Evolutionary conservation across 2,888 invertebrate species (phyloP), one percentile per base, ranked within the genome.

Genomic region (Lasioglossum figueresi): DNA sequence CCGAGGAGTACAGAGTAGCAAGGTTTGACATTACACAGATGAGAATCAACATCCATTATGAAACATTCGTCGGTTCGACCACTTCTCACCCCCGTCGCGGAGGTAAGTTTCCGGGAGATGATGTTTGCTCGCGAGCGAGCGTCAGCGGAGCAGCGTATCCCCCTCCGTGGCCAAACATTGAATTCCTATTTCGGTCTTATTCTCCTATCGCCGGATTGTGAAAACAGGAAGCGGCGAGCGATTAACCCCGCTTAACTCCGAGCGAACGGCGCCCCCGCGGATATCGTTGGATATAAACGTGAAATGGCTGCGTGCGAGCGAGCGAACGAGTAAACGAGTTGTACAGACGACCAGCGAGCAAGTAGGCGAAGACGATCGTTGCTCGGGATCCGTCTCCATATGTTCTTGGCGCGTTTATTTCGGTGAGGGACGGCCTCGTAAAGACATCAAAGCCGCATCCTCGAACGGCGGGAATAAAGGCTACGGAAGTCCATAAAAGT

Each of bases 401-500:
- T 52, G 84, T 80, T 76, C 71, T 27, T 16, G 37, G 78, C 45
- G 52, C 80, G 84, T 85, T 84, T 85, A 84, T 84, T 85, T 84
- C 78, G 75, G 75, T 75, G 75, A 75, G 56, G 80, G 80, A 80
- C 76, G 59, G 63, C 45, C 84, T 85, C 85, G 85, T 85, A 85
- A 85, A 85, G 84, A 68, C 85, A 81, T 85, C 84, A 85, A 85
- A 85, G 84, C 74, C 31, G 76, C 75, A 76, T 80, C 81, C 78
- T 81, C 66, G 80, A 63, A 78, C 75, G 68, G 70, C 77, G 76
- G 63, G 48, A 81, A 72, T 81, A 80, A 81, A 85, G 84, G 77
- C 77, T 34, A 66, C 75, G 85, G 84, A 84, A 85, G 85, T 84
- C 80, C 81, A 85, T 85, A 85, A 85, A 85, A 84, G 84, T 78